A percentile compares a stretch with the other conserved stretches of the same genome.
phyloP scores from a whole-genome alignment of 2,797 vertebrate genomes.

The Somateria mollissima region DNA sequence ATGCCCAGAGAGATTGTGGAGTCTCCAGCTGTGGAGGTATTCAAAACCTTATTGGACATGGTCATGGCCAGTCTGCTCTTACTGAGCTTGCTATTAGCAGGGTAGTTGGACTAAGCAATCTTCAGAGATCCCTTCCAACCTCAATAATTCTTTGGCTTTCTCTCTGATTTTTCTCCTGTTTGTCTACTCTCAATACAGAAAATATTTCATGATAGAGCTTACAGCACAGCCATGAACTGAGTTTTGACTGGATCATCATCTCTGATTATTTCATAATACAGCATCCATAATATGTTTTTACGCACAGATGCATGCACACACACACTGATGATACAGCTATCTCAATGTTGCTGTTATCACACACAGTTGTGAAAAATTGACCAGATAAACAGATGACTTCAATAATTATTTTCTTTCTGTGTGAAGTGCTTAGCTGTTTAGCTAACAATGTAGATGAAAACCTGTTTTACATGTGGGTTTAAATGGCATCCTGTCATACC shows the following conservation, averaged over 20 bases:
- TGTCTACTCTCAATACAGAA: neutral
- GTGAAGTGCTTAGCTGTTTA: neutral
- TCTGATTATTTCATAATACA: neutral
- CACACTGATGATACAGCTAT: neutral
- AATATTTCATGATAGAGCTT: neutral
- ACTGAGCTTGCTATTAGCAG: neutral
- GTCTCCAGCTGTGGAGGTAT: neutral
- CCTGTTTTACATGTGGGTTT: neutral
- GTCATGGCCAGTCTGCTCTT: neutral
- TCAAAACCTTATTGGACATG: neutral
- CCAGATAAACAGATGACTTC: neutral
- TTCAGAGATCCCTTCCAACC: neutral
- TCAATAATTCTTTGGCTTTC: neutral
- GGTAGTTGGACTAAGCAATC: neutral
- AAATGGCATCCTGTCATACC: neutral
- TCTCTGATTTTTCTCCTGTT: neutral
- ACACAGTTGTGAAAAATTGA: neutral
- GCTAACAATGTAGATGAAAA: neutral
- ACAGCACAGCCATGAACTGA: neutral
- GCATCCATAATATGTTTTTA: neutral
- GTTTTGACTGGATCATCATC: neutral
- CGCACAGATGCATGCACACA: accelerated
- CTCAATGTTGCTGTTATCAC: accelerated
- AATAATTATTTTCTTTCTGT: neutral
- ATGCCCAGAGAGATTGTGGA: neutral